Conservation (phyloP, 1,140 invertebrate genomes). For the Cotesia chilonis region DNA sequence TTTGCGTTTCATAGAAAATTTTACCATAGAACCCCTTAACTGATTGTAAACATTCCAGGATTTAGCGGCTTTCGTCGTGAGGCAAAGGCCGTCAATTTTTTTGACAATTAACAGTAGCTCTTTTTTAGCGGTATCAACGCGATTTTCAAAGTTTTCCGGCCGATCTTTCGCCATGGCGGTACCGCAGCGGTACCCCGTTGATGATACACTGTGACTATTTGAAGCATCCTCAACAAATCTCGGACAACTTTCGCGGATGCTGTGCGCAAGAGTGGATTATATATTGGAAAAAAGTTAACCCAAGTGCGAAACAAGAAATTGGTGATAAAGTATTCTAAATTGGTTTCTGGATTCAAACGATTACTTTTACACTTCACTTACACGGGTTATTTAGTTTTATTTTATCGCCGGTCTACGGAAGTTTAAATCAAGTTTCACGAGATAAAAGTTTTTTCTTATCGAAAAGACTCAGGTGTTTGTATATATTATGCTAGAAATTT, state of each 20-base stretch:
- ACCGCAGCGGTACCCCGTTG: slow-evolving; percentile 16
- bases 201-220: slow-evolving; percentile 40
- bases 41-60: slow-evolving; percentile 36
- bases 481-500: no score
- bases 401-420: not conserved
- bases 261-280: slow-evolving; percentile 48
- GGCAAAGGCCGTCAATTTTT: slow-evolving; percentile 40
- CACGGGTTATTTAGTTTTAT: not conserved
- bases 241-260: slow-evolving; percentile 33
- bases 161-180: slow-evolving; percentile 44
- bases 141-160: slow-evolving; percentile 31
- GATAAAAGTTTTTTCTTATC: slow-evolving; percentile 12
- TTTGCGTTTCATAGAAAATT: slow-evolving; percentile 18
- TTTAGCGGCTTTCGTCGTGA: slow-evolving; percentile 32
- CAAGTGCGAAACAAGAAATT: slow-evolving; percentile 52
- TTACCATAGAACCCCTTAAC: slow-evolving; percentile 34
- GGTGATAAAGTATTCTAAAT: slow-evolving; percentile 35
- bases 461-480: no score
- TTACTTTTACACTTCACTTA: slow-evolving; percentile 34
- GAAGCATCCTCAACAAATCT: slow-evolving; percentile 40
- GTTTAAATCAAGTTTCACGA: not conserved
- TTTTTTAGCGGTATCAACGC: slow-evolving; percentile 44
- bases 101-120: slow-evolving; percentile 44
- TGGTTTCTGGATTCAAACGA: slow-evolving; percentile 40
- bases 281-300: slow-evolving; percentile 41